Conservation (phyloP, 2,797 vertebrate species). For the Galaxias olidus region DNA sequence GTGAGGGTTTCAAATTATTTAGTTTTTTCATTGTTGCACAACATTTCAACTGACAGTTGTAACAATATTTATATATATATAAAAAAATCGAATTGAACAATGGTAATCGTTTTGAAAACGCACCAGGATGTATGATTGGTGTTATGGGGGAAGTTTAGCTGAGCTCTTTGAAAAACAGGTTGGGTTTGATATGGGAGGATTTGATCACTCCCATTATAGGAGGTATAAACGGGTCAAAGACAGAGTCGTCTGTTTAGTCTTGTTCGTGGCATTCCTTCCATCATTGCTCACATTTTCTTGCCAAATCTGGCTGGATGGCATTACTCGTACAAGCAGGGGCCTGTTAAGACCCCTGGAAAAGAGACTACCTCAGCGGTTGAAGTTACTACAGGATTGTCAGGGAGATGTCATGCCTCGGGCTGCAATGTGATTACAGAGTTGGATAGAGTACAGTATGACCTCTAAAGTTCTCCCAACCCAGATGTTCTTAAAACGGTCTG, state of each 20-base stretch:
- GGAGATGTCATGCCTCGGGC: slow-evolving; percentile 56
- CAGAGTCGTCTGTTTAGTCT: slow-evolving; percentile 74
- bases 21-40: no score
- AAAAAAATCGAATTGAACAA: no score
- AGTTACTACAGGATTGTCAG: slow-evolving; percentile 46
- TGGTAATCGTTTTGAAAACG: no score
- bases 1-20: no score
- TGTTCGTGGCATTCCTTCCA: slow-evolving; percentile 77
- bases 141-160: slow-evolving; percentile 7
- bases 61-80: no score
- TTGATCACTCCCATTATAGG: slow-evolving; percentile 39
- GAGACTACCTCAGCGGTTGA: slow-evolving; percentile 36
- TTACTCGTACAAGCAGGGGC: slow-evolving; percentile 73
- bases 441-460: slow-evolving; percentile 8
- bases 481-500: not conserved
- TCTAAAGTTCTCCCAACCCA: slow-evolving; percentile 3
- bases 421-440: slow-evolving; percentile 47
- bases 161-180: slow-evolving; percentile 45
- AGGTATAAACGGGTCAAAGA: slow-evolving; percentile 64
- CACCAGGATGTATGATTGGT: no score
- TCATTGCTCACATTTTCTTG: slow-evolving; percentile 80
- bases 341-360: slow-evolving; percentile 48
- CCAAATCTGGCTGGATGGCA: slow-evolving; percentile 77
- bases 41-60: no score
- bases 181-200: slow-evolving; percentile 39